Evolutionary conservation across 2,797 vertebrate genomes (phyloP), one percentile per base, ranked within the genome.

Genomic region (Gallinago stenura): DNA sequence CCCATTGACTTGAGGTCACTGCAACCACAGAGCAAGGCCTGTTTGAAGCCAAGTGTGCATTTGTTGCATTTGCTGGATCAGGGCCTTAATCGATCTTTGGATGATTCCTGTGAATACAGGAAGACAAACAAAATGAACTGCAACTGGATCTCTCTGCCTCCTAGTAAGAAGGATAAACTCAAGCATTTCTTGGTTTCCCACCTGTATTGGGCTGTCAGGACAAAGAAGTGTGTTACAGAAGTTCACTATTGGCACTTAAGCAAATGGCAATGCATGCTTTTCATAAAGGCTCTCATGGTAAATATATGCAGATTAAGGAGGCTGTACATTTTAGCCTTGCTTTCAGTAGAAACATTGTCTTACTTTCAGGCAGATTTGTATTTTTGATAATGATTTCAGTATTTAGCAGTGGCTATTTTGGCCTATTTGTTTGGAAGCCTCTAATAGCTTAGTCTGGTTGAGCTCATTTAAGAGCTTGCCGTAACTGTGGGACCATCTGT

Each of bases 401-500:
- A 84, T 90, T 94, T 87, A 80, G 45, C 53, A 83, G 45, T 1
- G 21, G 75, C 68, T 95, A 75, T 73, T 87, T 87, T 95, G 85
- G 71, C 78, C 66, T 45, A 5, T 77, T 91, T 91, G 77, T 62
- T 83, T 73, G 33, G 85, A 88, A 87, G 71, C 77, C 45, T 90
- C 35, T 90, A 77, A 82, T 37, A 80, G 86, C 83, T 87, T 84
- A 94, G 88, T 54, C 75, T 72, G 70, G 62, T 89, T 87, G 88
- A 97, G 80, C 90, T 96, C 62, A 51, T 89, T 87, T 89, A 70
- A 70, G 37, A 83, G 80, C 75, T 84, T 96, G 60, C 60, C 45
- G n/a, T 95, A 31, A 70, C 88, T 56, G 33, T 84, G 35, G 71
- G 66, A 57, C 96, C 94, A 95, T 94, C 94, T 95, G 96, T 95